phyloP scores from a whole-genome alignment of 2,113 vertebrate species.

The Phoenicopterus ruber region DNA sequence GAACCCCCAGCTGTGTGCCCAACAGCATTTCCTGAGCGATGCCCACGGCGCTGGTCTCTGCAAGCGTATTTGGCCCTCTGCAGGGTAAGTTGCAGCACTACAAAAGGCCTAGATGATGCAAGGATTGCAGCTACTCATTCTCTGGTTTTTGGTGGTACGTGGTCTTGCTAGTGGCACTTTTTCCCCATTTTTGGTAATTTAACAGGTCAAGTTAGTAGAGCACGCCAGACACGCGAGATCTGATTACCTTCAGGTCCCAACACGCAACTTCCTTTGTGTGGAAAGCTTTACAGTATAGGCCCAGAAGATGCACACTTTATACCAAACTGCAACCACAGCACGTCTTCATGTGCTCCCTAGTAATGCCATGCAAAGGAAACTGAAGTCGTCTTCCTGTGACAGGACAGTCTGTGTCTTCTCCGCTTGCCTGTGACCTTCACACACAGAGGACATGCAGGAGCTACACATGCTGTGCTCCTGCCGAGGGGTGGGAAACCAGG shows the following conservation, averaged over 20 bases:
- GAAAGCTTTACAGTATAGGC: neutral
- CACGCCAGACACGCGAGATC: accelerated
- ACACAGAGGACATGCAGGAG: neutral
- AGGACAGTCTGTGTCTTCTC: neutral
- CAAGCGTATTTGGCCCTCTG: neutral
- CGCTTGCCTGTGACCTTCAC: neutral
- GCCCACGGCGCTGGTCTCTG: accelerated
- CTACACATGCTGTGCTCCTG: accelerated
- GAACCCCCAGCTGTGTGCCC: neutral
- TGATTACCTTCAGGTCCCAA: neutral
- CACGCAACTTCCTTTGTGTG: neutral
- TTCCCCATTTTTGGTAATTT: neutral
- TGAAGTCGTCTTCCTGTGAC: neutral
- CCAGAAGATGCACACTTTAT: neutral
- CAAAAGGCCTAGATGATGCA: neutral
- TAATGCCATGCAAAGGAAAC: neutral
- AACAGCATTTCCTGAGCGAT: neutral
- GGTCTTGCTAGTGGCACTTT: neutral
- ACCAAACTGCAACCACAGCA: neutral
- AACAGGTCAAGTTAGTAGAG: neutral
- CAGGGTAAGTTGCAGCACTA: neutral
- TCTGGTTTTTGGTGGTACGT: neutral
- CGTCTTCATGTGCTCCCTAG: accelerated
- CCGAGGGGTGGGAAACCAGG: neutral
- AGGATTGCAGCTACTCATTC: neutral